Conservation (phyloP, 2,113 vertebrate species). For the Sceloporus undulatus region DNA sequence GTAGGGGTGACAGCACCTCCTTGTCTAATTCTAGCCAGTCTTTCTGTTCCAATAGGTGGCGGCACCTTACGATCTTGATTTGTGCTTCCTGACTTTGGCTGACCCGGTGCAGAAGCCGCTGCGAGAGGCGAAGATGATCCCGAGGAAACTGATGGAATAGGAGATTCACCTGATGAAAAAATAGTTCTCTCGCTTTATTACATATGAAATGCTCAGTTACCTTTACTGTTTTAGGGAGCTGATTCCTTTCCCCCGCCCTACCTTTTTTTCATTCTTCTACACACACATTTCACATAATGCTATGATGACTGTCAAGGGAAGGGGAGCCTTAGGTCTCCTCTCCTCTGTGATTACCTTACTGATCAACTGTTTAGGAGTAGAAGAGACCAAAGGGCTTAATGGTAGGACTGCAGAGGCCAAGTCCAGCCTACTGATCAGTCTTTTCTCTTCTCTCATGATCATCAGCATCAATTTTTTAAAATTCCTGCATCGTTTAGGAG, state of each 20-base stretch:
- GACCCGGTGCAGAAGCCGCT: conserved; percentile 89
- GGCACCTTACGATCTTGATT: conserved; percentile 95
- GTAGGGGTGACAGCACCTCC: conserved; percentile 93
- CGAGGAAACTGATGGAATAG: conserved; percentile 93
- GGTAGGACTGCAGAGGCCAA: neutral
- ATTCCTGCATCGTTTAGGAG: too few relatives aligned
- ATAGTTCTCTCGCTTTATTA: conserved; percentile 80
- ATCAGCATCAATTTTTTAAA: too few relatives aligned
- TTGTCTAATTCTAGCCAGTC: conserved; percentile 94
- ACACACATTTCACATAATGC: neutral
- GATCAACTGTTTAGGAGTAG: neutral
- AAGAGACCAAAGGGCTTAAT: neutral
- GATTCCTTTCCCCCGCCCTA: neutral
- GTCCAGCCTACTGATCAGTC: neutral
- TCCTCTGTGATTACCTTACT: neutral
- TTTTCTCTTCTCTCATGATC: too few relatives aligned
- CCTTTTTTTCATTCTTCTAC: neutral
- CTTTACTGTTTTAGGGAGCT: neutral
- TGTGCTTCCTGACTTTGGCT: conserved; percentile 86
- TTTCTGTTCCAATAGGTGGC: conserved; percentile 95
- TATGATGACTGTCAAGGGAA: neutral
- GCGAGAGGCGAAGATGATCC: conserved; percentile 92
- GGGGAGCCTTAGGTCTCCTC: neutral
- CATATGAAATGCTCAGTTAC: conserved; percentile 30
- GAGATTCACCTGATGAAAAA: conserved; percentile 92